Conservation (phyloP, 2,888 invertebrate genomes). For the Chaitophorus viminalis region DNA sequence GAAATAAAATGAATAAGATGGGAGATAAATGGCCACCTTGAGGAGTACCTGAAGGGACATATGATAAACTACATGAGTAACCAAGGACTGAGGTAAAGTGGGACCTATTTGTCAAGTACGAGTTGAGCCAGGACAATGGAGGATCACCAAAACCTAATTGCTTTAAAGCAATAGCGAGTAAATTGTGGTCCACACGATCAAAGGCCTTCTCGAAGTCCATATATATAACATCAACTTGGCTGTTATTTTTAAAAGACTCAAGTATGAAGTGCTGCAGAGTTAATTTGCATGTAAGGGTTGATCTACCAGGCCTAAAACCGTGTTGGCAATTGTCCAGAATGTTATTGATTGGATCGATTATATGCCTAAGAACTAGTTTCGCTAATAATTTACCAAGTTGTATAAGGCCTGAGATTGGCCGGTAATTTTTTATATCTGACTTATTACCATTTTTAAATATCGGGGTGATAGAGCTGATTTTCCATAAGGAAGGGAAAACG, state of each 20-base stretch:
- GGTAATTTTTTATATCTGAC: slow-evolving; percentile 61
- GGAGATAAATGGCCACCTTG: too few species aligned
- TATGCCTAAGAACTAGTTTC: slow-evolving; percentile 58
- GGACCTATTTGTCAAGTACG: slow-evolving; percentile 47
- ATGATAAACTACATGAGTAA: too few species aligned
- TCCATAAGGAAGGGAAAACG: slow-evolving; percentile 41
- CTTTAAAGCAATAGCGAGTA: too few species aligned
- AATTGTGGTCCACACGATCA: too few species aligned
- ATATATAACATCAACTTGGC: slow-evolving; percentile 61
- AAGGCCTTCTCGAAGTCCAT: slow-evolving; percentile 57
- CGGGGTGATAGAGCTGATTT: slow-evolving; percentile 58
- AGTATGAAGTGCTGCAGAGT: slow-evolving; percentile 63
- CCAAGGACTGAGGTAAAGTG: too few species aligned
- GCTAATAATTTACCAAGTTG: slow-evolving; percentile 64
- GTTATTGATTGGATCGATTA: too few species aligned
- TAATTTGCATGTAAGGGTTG: slow-evolving; percentile 63
- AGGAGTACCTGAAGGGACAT: too few species aligned
- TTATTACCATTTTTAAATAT: too few species aligned
- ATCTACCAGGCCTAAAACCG: slow-evolving; percentile 64
- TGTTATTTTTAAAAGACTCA: slow-evolving; percentile 63
- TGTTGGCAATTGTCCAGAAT: slow-evolving; percentile 63
- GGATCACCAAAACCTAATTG: too few species aligned
- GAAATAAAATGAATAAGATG: slow-evolving; percentile 20
- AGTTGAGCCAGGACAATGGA: slow-evolving; percentile 62
- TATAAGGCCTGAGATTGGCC: slow-evolving; percentile 63